Conservation (phyloP, 2,113 vertebrate genomes). For the Paedocypris sp. region DNA sequence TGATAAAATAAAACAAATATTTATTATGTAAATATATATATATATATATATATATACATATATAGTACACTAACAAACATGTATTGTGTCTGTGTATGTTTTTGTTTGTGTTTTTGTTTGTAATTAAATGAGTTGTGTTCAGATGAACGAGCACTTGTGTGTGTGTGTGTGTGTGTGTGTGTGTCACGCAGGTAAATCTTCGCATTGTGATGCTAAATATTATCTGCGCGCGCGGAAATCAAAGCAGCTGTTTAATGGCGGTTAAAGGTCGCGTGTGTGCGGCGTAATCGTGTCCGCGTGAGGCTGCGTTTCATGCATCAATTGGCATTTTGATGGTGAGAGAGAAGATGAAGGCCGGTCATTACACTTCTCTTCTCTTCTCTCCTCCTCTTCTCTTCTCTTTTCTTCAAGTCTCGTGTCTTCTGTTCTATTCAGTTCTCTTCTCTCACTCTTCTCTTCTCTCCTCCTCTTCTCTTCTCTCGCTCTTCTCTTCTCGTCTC, state of each 20-base stretch:
- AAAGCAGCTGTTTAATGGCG: slow-evolving; percentile 24
- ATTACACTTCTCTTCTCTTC: no score
- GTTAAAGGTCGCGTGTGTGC: slow-evolving; percentile 32
- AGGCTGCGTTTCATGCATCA: slow-evolving; percentile 26
- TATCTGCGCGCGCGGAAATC: slow-evolving; percentile 11
- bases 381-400: slow-evolving; percentile 11
- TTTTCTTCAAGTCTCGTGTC: background rate
- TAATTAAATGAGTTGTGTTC: no score
- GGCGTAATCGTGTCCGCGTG: slow-evolving; percentile 6
- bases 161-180: background rate
- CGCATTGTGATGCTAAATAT: slow-evolving; percentile 16
- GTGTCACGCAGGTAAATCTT: background rate
- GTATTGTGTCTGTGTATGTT: no score
- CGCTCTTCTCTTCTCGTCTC: no score
- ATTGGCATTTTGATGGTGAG: slow-evolving; percentile 23
- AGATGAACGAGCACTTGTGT: background rate
- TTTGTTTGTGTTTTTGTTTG: no score
- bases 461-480: no score
- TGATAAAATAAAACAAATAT: no score
- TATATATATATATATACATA: no score
- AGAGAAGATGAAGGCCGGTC: background rate
- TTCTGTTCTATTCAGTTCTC: no score
- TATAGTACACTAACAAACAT: no score
- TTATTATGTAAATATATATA: no score
- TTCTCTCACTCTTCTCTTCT: no score